Percentiles rank a stretch among this genome's conserved stretches.
These are phyloP conservation scores for Phasia obesa DNA, from an alignment of 2,888 invertebrate species.

Conservation along the genomic window DNA sequence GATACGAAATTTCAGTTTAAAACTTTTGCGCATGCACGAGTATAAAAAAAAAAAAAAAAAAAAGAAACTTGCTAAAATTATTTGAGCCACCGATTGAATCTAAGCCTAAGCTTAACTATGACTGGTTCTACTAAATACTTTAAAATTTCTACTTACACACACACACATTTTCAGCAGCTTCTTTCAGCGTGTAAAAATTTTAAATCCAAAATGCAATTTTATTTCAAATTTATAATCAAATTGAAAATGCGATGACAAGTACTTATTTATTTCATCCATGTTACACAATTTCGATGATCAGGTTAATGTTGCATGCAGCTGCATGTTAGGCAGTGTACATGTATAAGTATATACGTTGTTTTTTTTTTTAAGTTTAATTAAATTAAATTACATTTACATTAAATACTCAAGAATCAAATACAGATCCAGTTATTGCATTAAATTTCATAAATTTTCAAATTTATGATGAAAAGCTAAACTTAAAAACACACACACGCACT, in stretches of 20 bases:
- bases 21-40: too few relatives aligned
- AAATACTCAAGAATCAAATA: conserved; percentile 52
- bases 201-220: conserved; percentile 70
- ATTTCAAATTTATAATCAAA: conserved; percentile 75
- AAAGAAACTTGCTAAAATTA: too few relatives aligned
- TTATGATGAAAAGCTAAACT: conserved; percentile 44
- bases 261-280: conserved; percentile 58
- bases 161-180: too few relatives aligned
- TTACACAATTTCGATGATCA: conserved; percentile 43
- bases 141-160: too few relatives aligned
- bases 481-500: too few relatives aligned
- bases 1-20: too few relatives aligned
- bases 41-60: too few relatives aligned
- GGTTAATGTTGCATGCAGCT: conserved; percentile 22
- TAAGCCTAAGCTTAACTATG: too few relatives aligned
- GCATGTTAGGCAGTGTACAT: conserved; percentile 5
- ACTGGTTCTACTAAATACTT: too few relatives aligned
- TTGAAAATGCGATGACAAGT: conserved; percentile 76
- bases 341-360: too few relatives aligned
- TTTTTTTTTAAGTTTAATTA: too few relatives aligned
- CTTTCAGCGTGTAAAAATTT: not conserved
- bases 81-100: too few relatives aligned
- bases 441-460: conserved; percentile 62
- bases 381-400: conserved; percentile 59
- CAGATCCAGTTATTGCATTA: conserved; percentile 57